Conservation (phyloP, 2,888 invertebrate genomes). For the Drosophila stalkeri region DNA sequence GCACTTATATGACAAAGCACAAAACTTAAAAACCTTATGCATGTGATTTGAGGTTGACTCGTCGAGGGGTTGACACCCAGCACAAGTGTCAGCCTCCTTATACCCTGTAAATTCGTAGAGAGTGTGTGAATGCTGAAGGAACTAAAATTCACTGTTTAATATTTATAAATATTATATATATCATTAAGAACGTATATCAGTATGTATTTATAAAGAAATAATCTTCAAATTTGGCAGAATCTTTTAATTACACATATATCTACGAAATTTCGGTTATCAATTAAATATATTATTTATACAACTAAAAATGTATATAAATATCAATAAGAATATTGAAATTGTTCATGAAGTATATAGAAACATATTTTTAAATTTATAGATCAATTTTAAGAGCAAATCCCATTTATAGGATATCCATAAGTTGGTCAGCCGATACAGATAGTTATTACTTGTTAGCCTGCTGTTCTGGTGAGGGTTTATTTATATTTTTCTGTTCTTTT, state of each 20-base stretch:
- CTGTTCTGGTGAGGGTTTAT: slow-evolving; percentile 13
- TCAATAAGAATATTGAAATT: background rate
- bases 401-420: background rate
- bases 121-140: background rate
- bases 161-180: background rate
- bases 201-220: background rate
- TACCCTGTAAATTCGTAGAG: background rate
- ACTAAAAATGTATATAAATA: background rate
- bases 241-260: too few species aligned
- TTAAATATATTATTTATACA: too few species aligned
- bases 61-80: slow-evolving; percentile 23
- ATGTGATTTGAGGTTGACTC: slow-evolving; percentile 67
- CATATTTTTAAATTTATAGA: background rate
- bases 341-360: background rate
- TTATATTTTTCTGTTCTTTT: slow-evolving; percentile 23
- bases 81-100: slow-evolving; percentile 57
- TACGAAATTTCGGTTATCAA: too few species aligned
- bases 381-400: background rate
- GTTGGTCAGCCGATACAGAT: background rate
- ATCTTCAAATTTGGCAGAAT: background rate
- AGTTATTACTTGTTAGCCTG: background rate
- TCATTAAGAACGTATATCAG: background rate
- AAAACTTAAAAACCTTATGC: slow-evolving; percentile 81
- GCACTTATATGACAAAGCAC: slow-evolving; percentile 80
- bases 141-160: background rate